Conservation (phyloP, 30 jellyfish, hydroid and myxozoan species). For the Aurelia sp. region DNA sequence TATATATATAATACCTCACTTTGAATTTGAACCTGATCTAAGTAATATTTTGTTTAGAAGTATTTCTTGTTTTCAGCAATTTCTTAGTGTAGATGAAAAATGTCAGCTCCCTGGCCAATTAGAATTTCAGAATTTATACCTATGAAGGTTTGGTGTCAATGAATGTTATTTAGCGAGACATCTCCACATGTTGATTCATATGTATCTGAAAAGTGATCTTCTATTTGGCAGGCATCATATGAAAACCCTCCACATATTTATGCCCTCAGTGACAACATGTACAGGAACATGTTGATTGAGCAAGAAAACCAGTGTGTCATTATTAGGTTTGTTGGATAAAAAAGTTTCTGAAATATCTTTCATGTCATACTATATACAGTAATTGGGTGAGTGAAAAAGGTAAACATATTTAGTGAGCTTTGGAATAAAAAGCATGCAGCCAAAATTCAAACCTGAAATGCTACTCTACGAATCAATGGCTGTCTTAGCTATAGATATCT, state of each 20-base stretch:
- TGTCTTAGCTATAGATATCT: too few relatives aligned
- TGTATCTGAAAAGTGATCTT: not conserved
- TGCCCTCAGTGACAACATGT: constrained; percentile 95
- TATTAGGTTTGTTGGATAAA: constrained; percentile 74
- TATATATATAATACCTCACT: not conserved
- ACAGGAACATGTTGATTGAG: constrained; percentile 90
- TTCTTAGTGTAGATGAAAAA: too few relatives aligned
- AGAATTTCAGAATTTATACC: too few relatives aligned
- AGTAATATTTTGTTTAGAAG: not conserved
- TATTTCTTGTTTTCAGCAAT: too few relatives aligned
- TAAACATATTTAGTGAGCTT: too few relatives aligned
- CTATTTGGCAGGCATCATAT: constrained; percentile 82
- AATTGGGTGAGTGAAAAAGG: not conserved
- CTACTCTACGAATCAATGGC: too few relatives aligned
- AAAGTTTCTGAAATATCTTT: too few relatives aligned
- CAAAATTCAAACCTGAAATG: not conserved
- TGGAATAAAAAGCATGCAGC: too few relatives aligned
- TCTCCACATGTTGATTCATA: not conserved
- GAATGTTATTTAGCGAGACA: too few relatives aligned
- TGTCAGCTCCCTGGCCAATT: too few relatives aligned
- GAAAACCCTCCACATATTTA: constrained; percentile 99
- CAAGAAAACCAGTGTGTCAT: constrained; percentile 98
- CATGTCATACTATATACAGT: not conserved
- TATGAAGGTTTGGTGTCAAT: too few relatives aligned
- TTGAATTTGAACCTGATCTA: not conserved